Base-by-base conservation (phyloP, 2,888 invertebrate genomes). In the Ichneumoninae sp. region DNA sequence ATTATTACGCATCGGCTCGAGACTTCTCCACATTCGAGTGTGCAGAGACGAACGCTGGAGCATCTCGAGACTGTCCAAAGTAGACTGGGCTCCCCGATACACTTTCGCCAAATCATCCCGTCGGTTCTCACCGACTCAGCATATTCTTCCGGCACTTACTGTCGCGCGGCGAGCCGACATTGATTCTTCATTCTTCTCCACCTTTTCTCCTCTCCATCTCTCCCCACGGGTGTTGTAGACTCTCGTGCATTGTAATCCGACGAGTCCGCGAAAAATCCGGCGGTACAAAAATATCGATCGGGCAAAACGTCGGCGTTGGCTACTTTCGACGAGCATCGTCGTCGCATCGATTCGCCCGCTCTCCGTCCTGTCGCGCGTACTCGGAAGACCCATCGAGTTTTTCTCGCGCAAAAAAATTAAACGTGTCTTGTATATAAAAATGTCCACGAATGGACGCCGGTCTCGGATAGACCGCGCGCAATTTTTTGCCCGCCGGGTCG, bases 251-350 rank as follows among this genome's bases (percentile, higher is more conserved):
- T 26, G 44, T 47, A 47, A 36, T 26, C 10, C 60, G 60, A 60
- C 16, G 60, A 62, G 30, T 44, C 44, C 7, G 19, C 47, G 57
- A 47, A 62, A 74, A 74, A 74, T 74, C 62, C 62, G 47, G 16
- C n/a, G 8, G 74, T 74, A 47, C 60, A 62, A 13, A 62, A 77
- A 68, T 68, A 77, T 68, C 77, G 77, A 77, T 68, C 54, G 77
- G 7, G n/a, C 60, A 65, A 80, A 71, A 76, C 66, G 71, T 68
- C 62, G 65, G 66, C 71, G 66, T 47, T 68, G 80, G 83, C 83
- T 76, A 71, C 76, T 76, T 68, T 76, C 57, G n/a, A 80, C 80
- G 72, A 77, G 74, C 75, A 70, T 80, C 57, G 81, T 81, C 69
- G 77, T 68, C n/a, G 54, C 79, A 80, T 76, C 80, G 76, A 80